phyloP scores from a whole-genome alignment of 2,113 vertebrate genomes.

The Apteryx mantelli region DNA sequence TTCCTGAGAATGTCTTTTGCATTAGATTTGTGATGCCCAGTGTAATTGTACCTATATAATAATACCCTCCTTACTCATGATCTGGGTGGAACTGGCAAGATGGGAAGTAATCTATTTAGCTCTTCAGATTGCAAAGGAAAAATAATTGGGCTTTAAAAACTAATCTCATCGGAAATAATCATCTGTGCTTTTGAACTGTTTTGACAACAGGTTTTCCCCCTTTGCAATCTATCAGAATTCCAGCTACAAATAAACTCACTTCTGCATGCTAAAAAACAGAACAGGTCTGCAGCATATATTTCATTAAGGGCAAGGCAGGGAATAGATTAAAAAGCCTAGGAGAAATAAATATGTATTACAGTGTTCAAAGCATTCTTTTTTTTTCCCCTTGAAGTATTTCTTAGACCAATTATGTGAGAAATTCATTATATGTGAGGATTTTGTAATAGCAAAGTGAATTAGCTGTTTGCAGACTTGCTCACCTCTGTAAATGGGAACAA shows the following conservation, averaged over 20 bases:
- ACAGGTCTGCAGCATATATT: neutral
- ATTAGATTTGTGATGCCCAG: neutral
- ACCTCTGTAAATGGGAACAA: conserved; percentile 48
- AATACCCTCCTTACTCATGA: neutral
- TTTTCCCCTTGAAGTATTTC: conserved; percentile 47
- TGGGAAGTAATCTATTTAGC: neutral
- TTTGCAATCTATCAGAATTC: neutral
- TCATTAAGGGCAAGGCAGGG: neutral
- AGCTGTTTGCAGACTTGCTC: conserved; percentile 65
- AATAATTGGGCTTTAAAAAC: neutral
- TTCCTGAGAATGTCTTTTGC: neutral
- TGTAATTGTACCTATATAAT: neutral
- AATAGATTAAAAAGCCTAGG: conserved; percentile 7
- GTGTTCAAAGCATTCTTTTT: conserved; percentile 34
- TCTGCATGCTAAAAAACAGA: neutral
- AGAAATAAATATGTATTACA: conserved; percentile 24
- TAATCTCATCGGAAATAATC: neutral
- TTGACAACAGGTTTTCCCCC: neutral
- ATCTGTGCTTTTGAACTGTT: conserved; percentile 5
- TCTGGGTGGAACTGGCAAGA: neutral
- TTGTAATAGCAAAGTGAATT: conserved; percentile 69
- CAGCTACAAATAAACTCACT: neutral
- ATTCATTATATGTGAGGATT: conserved; percentile 70
- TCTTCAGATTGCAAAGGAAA: neutral
- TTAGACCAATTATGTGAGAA: conserved; percentile 67